Evolutionary conservation across 2,888 invertebrate species (phyloP).

Genomic region (Diaperis boleti): DNA sequence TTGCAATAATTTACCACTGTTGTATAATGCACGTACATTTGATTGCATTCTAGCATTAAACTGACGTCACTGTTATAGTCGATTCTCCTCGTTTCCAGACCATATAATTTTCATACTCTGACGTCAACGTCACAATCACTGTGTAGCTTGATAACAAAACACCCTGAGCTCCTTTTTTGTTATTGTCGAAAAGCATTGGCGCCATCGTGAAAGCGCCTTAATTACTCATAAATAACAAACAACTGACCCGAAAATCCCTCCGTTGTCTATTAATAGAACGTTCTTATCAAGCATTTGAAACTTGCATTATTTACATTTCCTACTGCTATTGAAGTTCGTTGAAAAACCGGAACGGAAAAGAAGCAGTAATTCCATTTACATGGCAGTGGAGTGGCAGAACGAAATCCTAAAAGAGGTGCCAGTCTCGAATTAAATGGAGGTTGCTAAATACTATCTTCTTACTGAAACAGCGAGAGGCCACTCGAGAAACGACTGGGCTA

Average conservation of each 20-base stretch:
- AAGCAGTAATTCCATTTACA: conserved; percentile 36
- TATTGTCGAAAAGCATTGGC: conserved; percentile 13
- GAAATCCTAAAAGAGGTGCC: conserved; percentile 22
- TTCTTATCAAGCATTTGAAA: not conserved
- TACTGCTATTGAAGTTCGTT: not conserved
- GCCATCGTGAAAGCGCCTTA: conserved; percentile 28
- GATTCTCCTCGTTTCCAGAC: not conserved
- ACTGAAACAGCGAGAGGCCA: not conserved
- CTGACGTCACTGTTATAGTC: not conserved
- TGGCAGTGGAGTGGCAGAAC: conserved; percentile 30
- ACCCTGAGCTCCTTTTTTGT: conserved; percentile 14
- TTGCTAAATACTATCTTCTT: not conserved
- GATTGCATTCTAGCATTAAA: no score
- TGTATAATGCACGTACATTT: no score
- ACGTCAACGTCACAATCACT: not conserved
- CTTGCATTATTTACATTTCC: conserved; percentile 6
- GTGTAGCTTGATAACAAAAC: not conserved
- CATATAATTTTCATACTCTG: not conserved
- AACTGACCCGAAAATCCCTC: conserved; percentile 13
- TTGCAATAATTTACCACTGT: no score
- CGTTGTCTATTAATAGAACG: conserved; percentile 5
- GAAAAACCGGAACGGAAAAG: conserved; percentile 1
- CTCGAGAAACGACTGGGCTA: conserved; percentile 10
- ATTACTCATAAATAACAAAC: conserved; percentile 29
- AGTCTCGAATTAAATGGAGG: conserved; percentile 16